A percentile compares a stretch with the other conserved stretches of the same genome.
These are phyloP conservation scores for Micrasema minimum DNA, from an alignment of 1,140 invertebrate species.

Conservation along the genomic window DNA sequence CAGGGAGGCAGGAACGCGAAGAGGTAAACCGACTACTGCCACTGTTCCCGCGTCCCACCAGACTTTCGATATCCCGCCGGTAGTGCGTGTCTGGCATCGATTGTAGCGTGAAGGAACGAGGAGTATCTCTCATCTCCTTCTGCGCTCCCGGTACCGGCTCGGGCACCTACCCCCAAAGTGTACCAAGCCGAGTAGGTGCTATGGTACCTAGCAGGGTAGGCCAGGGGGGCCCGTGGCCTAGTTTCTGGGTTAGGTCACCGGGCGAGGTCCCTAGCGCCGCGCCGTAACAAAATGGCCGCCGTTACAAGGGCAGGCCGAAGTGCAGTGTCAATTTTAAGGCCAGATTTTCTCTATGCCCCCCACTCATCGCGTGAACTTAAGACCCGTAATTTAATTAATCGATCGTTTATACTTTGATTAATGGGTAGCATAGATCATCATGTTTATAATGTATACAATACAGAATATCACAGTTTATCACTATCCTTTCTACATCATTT, in stretches of 20 bases:
- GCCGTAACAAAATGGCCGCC: constrained; percentile 22
- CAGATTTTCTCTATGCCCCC: too few relatives aligned
- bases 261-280: constrained; percentile 32
- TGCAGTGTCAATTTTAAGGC: constrained; percentile 51
- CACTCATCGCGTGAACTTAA: too few relatives aligned
- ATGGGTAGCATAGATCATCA: too few relatives aligned
- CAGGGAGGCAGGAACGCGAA: too few relatives aligned
- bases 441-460: too few relatives aligned
- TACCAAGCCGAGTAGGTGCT: background rate
- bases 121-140: constrained; percentile 14
- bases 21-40: too few relatives aligned
- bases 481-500: too few relatives aligned
- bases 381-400: too few relatives aligned
- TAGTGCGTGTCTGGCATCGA: constrained; percentile 37
- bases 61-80: constrained; percentile 24
- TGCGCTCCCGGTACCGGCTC: constrained; percentile 27
- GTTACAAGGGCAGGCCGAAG: constrained; percentile 47
- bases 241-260: constrained; percentile 50
- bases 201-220: constrained; percentile 9
- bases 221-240: constrained; percentile 23
- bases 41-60: background rate
- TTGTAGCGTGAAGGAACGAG: constrained; percentile 12
- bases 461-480: too few relatives aligned
- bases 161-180: background rate
- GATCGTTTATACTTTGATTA: too few relatives aligned